phyloP scores from a whole-genome alignment of 1,140 invertebrate species.

The Diplogasteroides magnus region DNA sequence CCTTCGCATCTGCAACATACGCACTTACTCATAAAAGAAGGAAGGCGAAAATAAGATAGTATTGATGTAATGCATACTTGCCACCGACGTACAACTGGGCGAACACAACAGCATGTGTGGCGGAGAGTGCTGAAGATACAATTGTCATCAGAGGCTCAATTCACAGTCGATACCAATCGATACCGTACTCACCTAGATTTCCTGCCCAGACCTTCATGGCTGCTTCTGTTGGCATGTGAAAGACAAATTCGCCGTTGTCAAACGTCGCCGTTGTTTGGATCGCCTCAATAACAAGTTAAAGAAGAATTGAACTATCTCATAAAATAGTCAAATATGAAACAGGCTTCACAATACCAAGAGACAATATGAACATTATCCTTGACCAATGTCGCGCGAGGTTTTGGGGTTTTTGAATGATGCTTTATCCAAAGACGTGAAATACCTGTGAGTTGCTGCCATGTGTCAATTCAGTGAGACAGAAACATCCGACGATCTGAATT shows the following conservation, averaged over 20 bases:
- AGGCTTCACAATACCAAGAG: no score
- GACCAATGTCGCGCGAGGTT: no score
- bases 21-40: no score
- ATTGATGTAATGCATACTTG: no score
- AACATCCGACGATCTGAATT: slow-evolving; percentile 69
- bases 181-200: slow-evolving; percentile 66
- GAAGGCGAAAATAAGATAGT: no score
- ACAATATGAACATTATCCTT: no score
- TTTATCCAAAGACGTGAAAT: slow-evolving; percentile 62
- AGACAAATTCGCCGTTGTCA: slow-evolving; percentile 76
- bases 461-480: slow-evolving; percentile 82
- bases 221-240: slow-evolving; percentile 85
- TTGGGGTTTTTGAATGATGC: not conserved
- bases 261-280: slow-evolving; percentile 86
- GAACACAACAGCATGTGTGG: slow-evolving; percentile 79
- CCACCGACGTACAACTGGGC: slow-evolving; percentile 74
- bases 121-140: slow-evolving; percentile 66
- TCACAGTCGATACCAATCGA: not conserved
- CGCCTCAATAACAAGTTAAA: no score
- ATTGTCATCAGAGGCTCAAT: slow-evolving; percentile 3
- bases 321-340: no score
- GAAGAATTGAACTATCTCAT: no score
- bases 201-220: slow-evolving; percentile 91
- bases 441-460: slow-evolving; percentile 88
- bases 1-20: no score